Conservation (phyloP, 2,113 vertebrate species). For the Herpetotheres cachinnans region DNA sequence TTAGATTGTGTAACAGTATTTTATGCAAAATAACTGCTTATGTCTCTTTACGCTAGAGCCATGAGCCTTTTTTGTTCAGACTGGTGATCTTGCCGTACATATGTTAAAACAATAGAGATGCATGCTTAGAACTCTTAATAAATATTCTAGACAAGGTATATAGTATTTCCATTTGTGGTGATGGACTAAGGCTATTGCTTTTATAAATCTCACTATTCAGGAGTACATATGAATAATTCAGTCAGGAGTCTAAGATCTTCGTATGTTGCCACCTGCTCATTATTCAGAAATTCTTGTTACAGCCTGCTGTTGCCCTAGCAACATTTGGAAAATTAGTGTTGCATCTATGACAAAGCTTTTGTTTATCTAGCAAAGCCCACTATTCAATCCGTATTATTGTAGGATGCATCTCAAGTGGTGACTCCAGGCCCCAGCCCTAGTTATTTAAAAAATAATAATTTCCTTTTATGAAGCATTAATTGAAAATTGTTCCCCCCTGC, state of each 20-base stretch:
- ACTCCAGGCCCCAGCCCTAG: neutral
- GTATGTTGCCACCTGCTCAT: conserved; percentile 47
- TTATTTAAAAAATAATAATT: neutral
- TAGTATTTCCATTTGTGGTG: neutral
- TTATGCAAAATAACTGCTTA: neutral
- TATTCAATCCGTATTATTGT: neutral
- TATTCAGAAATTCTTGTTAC: conserved; percentile 55
- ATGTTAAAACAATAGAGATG: neutral
- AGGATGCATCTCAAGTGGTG: neutral
- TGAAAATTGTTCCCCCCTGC: neutral
- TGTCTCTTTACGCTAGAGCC: neutral
- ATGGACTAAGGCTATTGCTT: neutral
- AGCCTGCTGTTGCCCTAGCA: conserved; percentile 58
- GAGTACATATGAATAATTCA: conserved; percentile 43
- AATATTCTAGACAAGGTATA: neutral
- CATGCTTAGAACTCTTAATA: neutral
- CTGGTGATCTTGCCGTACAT: neutral
- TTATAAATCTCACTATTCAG: conserved; percentile 2
- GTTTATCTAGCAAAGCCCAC: conserved; percentile 34
- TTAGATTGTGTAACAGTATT: neutral
- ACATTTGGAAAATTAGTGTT: conserved; percentile 56
- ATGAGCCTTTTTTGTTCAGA: neutral
- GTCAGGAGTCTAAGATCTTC: neutral
- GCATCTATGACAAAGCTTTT: conserved; percentile 38
- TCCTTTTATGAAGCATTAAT: neutral